Evolutionary conservation across 2,113 vertebrate genomes (phyloP).

Genomic region (Nyctereutes procyonoides): DNA sequence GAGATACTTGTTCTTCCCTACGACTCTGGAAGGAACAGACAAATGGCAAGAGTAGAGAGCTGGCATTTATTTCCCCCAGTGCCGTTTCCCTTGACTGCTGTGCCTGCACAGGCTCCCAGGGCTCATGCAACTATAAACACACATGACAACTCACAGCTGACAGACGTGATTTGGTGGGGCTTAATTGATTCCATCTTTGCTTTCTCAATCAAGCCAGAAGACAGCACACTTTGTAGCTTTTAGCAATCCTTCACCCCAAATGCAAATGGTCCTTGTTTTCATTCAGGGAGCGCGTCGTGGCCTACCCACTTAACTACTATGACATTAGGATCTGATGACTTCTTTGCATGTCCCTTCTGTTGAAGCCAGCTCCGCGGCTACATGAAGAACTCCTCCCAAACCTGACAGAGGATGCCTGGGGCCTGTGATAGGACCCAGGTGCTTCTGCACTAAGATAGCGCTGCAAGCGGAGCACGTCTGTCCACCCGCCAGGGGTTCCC

Average conservation of each 20-base stretch:
- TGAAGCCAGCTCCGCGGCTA: not conserved
- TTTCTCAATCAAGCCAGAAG: slow-evolving; percentile 36
- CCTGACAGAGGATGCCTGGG: not conserved
- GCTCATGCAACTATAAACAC: not conserved
- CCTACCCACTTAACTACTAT: fast-evolving
- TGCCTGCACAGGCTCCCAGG: not conserved
- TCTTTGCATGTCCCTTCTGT: not conserved
- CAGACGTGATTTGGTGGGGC: not conserved
- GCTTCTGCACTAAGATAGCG: not conserved
- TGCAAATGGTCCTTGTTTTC: not conserved
- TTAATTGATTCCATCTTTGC: slow-evolving; percentile 27
- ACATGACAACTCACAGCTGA: not conserved
- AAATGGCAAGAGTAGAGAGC: too few species aligned
- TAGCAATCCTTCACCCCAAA: not conserved
- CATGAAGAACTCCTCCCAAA: not conserved
- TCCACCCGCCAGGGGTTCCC: not conserved
- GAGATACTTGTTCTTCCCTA: not conserved
- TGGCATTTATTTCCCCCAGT: fast-evolving
- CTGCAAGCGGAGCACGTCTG: fast-evolving
- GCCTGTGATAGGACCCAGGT: fast-evolving
- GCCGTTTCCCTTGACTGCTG: not conserved
- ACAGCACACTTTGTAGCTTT: not conserved
- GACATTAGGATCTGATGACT: not conserved
- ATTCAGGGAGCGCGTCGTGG: fast-evolving
- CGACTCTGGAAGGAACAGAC: not conserved